Evolutionary conservation across 1,140 invertebrate species (phyloP).

Genomic region (Gonioctena quinquepunctata): DNA sequence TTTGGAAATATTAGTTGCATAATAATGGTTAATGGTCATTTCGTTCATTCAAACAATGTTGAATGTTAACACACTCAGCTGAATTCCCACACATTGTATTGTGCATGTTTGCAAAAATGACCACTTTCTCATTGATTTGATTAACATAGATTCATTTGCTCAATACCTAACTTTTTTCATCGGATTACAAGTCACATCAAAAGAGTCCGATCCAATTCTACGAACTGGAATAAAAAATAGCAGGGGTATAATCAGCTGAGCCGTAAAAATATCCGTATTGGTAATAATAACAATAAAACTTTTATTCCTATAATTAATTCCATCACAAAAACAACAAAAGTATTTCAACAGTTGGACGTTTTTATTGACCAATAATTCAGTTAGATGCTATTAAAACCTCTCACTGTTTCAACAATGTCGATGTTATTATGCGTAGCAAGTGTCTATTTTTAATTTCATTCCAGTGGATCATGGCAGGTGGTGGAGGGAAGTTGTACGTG

Average conservation of each 20-base stretch:
- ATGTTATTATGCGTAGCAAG: background rate
- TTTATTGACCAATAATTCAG: slow-evolving; percentile 28
- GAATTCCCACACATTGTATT: too few relatives aligned
- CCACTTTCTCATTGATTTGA: too few relatives aligned
- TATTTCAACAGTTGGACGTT: slow-evolving; percentile 25
- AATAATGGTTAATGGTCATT: too few relatives aligned
- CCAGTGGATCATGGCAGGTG: slow-evolving; percentile 25
- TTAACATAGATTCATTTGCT: too few relatives aligned
- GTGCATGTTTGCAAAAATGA: too few relatives aligned
- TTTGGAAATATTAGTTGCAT: too few relatives aligned
- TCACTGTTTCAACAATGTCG: slow-evolving; percentile 7
- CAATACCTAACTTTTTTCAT: too few relatives aligned
- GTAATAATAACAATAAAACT: slow-evolving; percentile 20
- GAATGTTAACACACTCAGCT: too few relatives aligned
- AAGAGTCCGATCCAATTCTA: background rate
- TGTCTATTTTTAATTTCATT: slow-evolving; percentile 29
- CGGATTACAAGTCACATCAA: too few relatives aligned
- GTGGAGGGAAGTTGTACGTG: slow-evolving; percentile 13
- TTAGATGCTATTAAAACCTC: slow-evolving; percentile 21
- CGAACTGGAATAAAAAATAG: slow-evolving; percentile 11
- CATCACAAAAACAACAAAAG: slow-evolving; percentile 27
- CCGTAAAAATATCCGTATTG: slow-evolving; percentile 12
- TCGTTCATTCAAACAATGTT: too few relatives aligned
- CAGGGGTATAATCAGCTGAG: background rate
- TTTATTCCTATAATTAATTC: slow-evolving; percentile 26